Conservation (phyloP, 2,797 vertebrate genomes). For the Rhinoraja longicauda region DNA sequence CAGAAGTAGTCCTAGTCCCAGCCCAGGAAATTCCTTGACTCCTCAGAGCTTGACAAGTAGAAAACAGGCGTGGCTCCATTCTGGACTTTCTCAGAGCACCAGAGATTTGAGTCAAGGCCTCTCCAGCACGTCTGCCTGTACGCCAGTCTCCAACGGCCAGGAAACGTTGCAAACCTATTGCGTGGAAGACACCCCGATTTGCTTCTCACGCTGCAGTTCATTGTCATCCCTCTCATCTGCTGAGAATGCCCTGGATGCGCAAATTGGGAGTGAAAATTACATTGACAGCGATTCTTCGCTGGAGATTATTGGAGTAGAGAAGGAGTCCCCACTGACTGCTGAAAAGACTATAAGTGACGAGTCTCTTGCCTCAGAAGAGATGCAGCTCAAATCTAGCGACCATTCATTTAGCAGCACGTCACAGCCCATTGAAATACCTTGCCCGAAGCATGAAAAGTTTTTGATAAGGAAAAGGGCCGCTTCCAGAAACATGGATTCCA, state of each 20-base stretch:
- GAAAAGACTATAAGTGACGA: not conserved
- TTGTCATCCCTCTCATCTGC: conserved; percentile 90
- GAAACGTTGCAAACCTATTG: conserved; percentile 83
- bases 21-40: conserved; percentile 61
- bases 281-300: conserved; percentile 88
- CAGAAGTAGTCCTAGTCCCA: conserved; percentile 55
- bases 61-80: conserved; percentile 76
- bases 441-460: conserved; percentile 65
- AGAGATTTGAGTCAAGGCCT: conserved; percentile 56
- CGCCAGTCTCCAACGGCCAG: conserved; percentile 58
- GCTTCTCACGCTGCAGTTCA: conserved; percentile 91
- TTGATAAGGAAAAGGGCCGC: conserved; percentile 68
- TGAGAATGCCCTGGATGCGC: conserved; percentile 73
- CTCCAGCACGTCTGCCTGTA: conserved; percentile 56
- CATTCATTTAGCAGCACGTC: conserved; percentile 51
- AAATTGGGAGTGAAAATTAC: conserved; percentile 81
- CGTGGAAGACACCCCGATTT: conserved; percentile 81
- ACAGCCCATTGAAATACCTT: conserved; percentile 71
- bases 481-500: conserved; percentile 72
- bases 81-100: conserved; percentile 37
- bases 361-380: not conserved
- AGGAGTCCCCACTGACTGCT: not conserved
- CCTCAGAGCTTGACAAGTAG: conserved; percentile 59
- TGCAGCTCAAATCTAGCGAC: not conserved
- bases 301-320: conserved; percentile 84